Base-by-base conservation (phyloP, 2,888 invertebrate genomes). In the Apoderus coryli region DNA sequence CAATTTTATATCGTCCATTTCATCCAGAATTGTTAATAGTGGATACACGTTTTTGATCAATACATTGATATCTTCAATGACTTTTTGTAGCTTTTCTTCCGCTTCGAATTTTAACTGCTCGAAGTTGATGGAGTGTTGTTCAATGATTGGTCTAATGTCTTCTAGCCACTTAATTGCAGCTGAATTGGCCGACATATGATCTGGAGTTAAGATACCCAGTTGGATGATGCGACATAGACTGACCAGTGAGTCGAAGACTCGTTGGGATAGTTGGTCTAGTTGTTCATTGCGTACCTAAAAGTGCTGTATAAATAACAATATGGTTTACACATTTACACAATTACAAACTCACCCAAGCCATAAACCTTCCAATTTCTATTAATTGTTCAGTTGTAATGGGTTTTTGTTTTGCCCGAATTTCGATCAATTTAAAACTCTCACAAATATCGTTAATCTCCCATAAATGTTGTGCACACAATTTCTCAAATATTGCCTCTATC, bases 81-180 rank as follows among this genome's bases (percentile, higher is more conserved):
- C 72, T 32, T 64, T 64, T 42, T 73, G 66, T 33, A 90, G 57
- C 39, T 69, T 66, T 46, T 86, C 85, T 60, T 90, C 90, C 54
- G 88, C 78, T 40, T 79, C 72, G 38, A 70, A 76, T 59, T 86
- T 88, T 35, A 72, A 72, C 11, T 75, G 66, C 57, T 90, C 89
- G 52, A 76, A 80, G 37, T 72, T 60, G 3, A 67, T 66, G 29
- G 78, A 75, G 52, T 84, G 82, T 45, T 68, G 69, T 14, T 85
- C 80, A 47, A 89, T 78, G 36, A 86, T 70, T 1, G 80, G 77
- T 46, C 73, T 70, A 30, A 90, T 85, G 27, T 73, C 65, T 36
- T 69, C 69, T 2, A 86, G 61, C 86, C 88, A 89, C 43, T 77
- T 77, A 2, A 90, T 72, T 1, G 82, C 81, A 30, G 61, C 66